Evolutionary conservation across 2,888 invertebrate genomes (phyloP).

Genomic region (Coleophora flavipennella): DNA sequence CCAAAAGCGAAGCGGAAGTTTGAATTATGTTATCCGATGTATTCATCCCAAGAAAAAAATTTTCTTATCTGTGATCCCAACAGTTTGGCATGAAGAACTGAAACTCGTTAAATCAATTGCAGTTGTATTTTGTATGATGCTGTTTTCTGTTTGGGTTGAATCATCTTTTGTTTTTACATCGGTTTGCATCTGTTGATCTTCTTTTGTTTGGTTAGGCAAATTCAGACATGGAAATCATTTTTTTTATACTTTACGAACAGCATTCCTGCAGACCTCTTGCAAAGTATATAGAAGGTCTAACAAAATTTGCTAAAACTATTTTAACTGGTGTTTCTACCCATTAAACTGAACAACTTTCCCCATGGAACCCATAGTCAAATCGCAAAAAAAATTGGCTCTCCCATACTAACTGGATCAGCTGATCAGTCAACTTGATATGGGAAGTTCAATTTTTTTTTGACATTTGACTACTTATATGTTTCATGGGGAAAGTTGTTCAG

Average conservation of each 20-base stretch:
- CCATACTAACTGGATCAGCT: no score
- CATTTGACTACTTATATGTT: no score
- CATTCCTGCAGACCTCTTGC: background rate
- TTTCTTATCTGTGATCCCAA: slow-evolving; percentile 2
- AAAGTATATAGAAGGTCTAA: no score
- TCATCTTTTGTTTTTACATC: background rate
- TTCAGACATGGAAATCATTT: slow-evolving; percentile 1
- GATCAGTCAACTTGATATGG: no score
- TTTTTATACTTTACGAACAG: background rate
- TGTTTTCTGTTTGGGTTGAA: background rate
- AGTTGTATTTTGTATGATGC: background rate
- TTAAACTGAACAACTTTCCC: no score
- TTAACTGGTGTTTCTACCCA: no score
- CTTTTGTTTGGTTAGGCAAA: slow-evolving; percentile 2
- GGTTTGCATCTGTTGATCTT: background rate
- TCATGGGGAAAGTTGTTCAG: no score
- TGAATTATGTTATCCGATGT: slow-evolving; percentile 4
- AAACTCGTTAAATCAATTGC: background rate
- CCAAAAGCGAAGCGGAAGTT: slow-evolving; percentile 3
- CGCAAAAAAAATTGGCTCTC: no score
- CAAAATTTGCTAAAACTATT: no score
- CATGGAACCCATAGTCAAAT: no score
- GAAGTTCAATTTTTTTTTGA: no score
- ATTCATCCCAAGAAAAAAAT: slow-evolving; percentile 1
- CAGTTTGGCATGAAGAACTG: slow-evolving; percentile 1